A percentile compares a stretch with the other conserved stretches of the same genome.
phyloP scores from a whole-genome alignment of 2,888 invertebrate genomes.

The Xanthorhoe spadicearia region DNA sequence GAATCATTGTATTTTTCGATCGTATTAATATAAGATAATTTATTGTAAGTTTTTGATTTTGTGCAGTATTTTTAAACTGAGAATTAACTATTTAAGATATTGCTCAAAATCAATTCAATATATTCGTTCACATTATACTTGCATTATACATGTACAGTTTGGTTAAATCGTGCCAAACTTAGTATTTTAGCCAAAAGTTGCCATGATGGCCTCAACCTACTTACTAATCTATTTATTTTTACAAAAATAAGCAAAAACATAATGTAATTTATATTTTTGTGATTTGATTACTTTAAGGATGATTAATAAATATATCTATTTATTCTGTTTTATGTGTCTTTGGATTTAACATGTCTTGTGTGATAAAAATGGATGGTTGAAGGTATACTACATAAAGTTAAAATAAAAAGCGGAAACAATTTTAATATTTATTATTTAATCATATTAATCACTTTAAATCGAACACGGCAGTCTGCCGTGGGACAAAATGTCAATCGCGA shows the following conservation, averaged over 20 bases:
- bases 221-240: slow-evolving; percentile 24
- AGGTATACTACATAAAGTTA: background rate
- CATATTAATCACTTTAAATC: slow-evolving; percentile 39
- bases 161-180: background rate
- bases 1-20: background rate
- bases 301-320: slow-evolving; percentile 33
- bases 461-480: slow-evolving; percentile 28
- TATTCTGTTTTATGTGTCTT: slow-evolving; percentile 30
- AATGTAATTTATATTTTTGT: slow-evolving; percentile 12
- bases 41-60: background rate
- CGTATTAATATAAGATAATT: background rate
- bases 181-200: background rate
- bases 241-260: slow-evolving; percentile 3
- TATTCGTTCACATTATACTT: background rate
- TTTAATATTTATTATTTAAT: slow-evolving; percentile 37
- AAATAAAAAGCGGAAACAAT: slow-evolving; percentile 19
- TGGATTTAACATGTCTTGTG: background rate
- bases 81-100: background rate
- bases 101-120: background rate
- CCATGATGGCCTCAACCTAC: background rate
- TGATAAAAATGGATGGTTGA: too few species aligned
- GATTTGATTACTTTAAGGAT: slow-evolving; percentile 18
- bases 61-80: background rate
- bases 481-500: slow-evolving; percentile 28
- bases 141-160: background rate